Evolutionary conservation across 1,140 invertebrate genomes (phyloP).

Genomic region (Heterodera schachtii): DNA sequence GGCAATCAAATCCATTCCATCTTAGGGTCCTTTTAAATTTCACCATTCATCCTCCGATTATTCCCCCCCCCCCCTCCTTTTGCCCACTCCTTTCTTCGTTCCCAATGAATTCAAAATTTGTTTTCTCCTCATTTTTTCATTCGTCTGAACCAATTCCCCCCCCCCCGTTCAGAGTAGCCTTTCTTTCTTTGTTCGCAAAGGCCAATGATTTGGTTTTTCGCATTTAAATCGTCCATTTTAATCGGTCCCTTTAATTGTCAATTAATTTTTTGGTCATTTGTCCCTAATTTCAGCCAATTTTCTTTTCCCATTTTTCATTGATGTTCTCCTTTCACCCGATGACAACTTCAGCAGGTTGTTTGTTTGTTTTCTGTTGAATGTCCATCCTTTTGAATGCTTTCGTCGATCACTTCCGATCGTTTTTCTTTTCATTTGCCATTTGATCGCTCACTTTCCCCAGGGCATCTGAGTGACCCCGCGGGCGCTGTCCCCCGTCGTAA

Average conservation of each 20-base stretch:
- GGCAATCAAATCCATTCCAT: no score
- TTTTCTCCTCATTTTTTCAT: not conserved
- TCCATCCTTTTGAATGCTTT: not conserved
- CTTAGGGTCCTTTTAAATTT: no score
- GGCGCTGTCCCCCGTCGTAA: not conserved
- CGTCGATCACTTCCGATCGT: not conserved
- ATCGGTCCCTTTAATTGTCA: not conserved
- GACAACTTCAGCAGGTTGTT: not conserved
- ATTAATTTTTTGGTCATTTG: not conserved
- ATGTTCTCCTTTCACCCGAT: not conserved
- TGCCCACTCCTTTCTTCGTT: not conserved
- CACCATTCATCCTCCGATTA: not conserved
- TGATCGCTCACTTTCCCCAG: not conserved
- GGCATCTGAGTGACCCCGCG: not conserved
- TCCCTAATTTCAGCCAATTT: not conserved
- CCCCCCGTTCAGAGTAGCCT: not conserved
- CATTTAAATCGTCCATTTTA: not conserved
- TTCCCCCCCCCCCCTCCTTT: not conserved
- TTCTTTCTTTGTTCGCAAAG: not conserved
- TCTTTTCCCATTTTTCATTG: not conserved
- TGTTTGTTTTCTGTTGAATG: not conserved
- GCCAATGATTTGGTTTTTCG: not conserved
- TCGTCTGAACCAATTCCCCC: not conserved
- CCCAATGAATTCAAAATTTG: slow-evolving; percentile 16
- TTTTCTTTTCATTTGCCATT: no score